Base-by-base conservation (phyloP, 2,888 invertebrate genomes). In the Melinopterus prodromus region DNA sequence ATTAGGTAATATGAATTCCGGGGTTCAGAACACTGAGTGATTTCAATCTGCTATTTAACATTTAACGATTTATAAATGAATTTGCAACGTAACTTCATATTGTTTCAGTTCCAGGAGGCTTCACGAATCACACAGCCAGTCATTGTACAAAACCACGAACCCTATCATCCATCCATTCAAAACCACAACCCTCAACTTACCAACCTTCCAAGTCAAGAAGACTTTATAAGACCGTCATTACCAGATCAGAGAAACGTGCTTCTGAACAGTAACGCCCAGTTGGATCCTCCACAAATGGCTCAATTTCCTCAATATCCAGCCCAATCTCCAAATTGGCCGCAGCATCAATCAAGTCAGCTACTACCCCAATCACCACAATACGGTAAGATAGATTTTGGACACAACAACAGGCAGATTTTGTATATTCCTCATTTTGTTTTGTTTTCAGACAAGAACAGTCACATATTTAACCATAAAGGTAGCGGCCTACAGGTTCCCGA, bases 401-500 rank as follows among this genome's bases (percentile, higher is more conserved):
- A n/a, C 15, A 69, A 3, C 70, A 2, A n/a, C 2, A 15, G 15
- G 70, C 70, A 69, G 15, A 69, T 15, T 71, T 38, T 15, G 4
- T 69, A 38, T 36, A 14, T 76, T 5, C 2, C 14, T 26, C 26
- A 70, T 70, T 15, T 16, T 72, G 36, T 72, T 6, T 16, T 26
- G 0, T 1, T 88, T 89, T 26, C 86, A 90, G 90, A 90, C 86
- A 89, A 89, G 87, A 90, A 90, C 82, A 93, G 93, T 84, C 94
- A 92, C 87, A 94, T 94, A 86, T 94, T 94, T 89, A 94, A 92
- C 87, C 94, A 94, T 90, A 94, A 94, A 89, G 93, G 89, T 80
- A 89, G 91, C 84, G 94, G 94, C 78, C 89, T 94, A 86, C 91
- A 91, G 85, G 88, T 94, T 84, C 84, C 85, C 71, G 85, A 86